Conservation (phyloP, 2,797 vertebrate genomes). For the Thamnophis elegans region DNA sequence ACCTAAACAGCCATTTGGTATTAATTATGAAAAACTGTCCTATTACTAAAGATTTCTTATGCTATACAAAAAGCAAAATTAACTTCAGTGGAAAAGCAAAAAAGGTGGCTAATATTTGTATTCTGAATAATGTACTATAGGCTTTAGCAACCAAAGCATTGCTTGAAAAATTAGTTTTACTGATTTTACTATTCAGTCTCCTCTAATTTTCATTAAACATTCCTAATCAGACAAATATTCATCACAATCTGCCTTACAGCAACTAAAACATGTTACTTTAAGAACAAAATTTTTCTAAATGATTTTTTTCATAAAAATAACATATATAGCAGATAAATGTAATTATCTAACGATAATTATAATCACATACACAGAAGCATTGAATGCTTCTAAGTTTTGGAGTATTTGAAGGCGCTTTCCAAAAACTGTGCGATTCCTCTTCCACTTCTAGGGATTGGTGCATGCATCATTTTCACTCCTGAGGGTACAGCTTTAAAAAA, state of each 20-base stretch:
- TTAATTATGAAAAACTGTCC: not conserved
- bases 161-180: not conserved
- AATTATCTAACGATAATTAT: not conserved
- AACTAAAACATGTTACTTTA: not conserved
- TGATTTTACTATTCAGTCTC: not conserved
- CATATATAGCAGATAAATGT: not conserved
- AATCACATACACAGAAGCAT: not conserved
- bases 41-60: not conserved
- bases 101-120: not conserved
- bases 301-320: not conserved
- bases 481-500: constrained; percentile 56
- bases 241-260: not conserved
- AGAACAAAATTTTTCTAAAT: not conserved
- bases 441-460: constrained; percentile 51
- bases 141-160: not conserved
- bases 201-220: not conserved
- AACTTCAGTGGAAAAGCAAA: not conserved
- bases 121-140: not conserved
- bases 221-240: not conserved
- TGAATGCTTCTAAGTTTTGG: constrained; percentile 19
- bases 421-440: constrained; percentile 69
- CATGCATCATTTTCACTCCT: constrained; percentile 56
- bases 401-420: constrained; percentile 38
- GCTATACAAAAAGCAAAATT: not conserved
- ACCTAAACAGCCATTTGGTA: not conserved